phyloP scores from a whole-genome alignment of 1,140 invertebrate genomes.

The Theocolax elegans region DNA sequence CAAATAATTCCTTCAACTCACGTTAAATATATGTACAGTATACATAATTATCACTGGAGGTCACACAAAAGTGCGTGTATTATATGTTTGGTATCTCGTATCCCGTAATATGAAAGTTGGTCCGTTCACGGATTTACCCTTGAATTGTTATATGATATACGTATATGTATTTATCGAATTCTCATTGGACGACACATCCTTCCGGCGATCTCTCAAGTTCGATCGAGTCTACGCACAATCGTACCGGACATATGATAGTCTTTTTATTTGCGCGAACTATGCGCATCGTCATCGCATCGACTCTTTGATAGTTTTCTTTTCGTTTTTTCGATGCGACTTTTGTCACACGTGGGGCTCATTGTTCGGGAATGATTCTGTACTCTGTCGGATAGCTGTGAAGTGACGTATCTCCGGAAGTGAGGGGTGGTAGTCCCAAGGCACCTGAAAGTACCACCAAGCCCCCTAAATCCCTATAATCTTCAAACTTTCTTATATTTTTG shows the following conservation, averaged over 20 bases:
- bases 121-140: conserved; percentile 33
- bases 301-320: no score
- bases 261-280: no score
- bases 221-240: not conserved
- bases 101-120: conserved; percentile 22
- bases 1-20: not conserved
- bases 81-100: conserved; percentile 27
- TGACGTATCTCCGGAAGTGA: conserved; percentile 55
- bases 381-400: conserved; percentile 60
- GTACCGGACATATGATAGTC: no score
- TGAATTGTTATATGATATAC: no score
- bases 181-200: no score
- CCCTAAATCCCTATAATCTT: conserved; percentile 53
- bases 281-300: no score
- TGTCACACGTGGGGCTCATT: conserved; percentile 52
- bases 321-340: conserved; percentile 40
- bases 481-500: conserved; percentile 22
- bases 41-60: conserved; percentile 25
- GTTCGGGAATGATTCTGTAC: conserved; percentile 64
- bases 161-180: no score
- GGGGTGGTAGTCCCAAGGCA: conserved; percentile 60
- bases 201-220: no score
- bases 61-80: conserved; percentile 31
- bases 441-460: conserved; percentile 61
- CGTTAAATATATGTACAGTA: conserved; percentile 26